Evolutionary conservation across 2,888 invertebrate genomes (phyloP).

Genomic region (Dendrolimus pini): DNA sequence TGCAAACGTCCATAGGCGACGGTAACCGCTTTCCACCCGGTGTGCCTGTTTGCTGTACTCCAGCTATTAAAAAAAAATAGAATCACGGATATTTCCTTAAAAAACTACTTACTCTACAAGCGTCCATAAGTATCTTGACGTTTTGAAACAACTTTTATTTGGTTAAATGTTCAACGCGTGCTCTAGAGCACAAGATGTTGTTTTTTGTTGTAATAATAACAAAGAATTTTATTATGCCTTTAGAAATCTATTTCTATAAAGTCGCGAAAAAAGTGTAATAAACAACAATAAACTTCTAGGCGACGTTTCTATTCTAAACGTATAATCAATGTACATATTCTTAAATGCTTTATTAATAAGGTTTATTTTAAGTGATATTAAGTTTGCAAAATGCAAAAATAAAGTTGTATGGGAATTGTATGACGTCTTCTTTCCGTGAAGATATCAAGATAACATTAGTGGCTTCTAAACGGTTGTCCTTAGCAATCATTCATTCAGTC

Average conservation of each 20-base stretch:
- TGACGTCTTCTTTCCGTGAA: slow-evolving; percentile 53
- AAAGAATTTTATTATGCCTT: slow-evolving; percentile 45
- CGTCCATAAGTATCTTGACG: too few relatives aligned
- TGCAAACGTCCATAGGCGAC: too few relatives aligned
- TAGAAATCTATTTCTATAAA: slow-evolving; percentile 41
- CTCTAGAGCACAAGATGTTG: slow-evolving; percentile 50
- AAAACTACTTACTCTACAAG: too few relatives aligned
- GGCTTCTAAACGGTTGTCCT: slow-evolving; percentile 69
- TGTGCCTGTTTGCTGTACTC: too few relatives aligned
- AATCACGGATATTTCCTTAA: too few relatives aligned
- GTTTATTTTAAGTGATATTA: background rate
- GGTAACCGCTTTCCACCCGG: too few relatives aligned
- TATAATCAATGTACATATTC: background rate
- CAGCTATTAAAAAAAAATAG: too few relatives aligned
- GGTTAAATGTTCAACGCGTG: slow-evolving; percentile 56
- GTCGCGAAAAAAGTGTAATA: slow-evolving; percentile 42
- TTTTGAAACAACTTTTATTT: background rate
- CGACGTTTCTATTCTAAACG: slow-evolving; percentile 7
- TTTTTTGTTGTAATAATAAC: slow-evolving; percentile 30
- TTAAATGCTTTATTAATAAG: background rate
- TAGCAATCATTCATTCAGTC: background rate
- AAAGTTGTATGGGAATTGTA: slow-evolving; percentile 27
- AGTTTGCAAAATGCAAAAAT: slow-evolving; percentile 8
- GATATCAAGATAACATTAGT: slow-evolving; percentile 73
- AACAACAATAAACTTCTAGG: slow-evolving; percentile 36